phyloP scores from a whole-genome alignment of 2,797 vertebrate genomes.

The Sphaeramia orbicularis region DNA sequence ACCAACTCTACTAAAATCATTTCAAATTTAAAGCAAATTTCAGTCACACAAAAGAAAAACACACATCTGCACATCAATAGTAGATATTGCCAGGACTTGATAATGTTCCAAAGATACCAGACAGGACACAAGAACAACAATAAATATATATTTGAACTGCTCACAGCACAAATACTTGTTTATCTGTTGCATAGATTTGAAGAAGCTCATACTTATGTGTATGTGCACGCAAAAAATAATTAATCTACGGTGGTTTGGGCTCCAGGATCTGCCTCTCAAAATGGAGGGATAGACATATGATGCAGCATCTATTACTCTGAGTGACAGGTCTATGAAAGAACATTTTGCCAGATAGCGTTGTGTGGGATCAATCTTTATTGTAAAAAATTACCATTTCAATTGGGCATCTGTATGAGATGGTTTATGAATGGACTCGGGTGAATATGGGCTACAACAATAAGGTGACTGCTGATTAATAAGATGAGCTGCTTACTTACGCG shows the following conservation, averaged over 20 bases:
- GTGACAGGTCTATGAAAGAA: conserved; percentile 22
- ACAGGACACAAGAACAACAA: neutral
- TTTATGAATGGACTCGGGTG: conserved; percentile 13
- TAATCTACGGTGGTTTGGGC: neutral
- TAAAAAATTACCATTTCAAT: neutral
- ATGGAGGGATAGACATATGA: conserved; percentile 32
- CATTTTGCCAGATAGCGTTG: neutral
- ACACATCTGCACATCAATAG: conserved; percentile 5
- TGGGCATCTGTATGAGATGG: conserved; percentile 13
- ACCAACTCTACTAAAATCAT: conserved; percentile 31
- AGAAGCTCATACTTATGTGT: conserved; percentile 10
- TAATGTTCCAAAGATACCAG: too few species aligned
- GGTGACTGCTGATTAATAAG: conserved; percentile 9
- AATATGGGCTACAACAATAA: conserved; percentile 7
- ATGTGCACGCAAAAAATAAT: conserved; percentile 25
- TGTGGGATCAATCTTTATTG: conserved; percentile 1
- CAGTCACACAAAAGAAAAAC: conserved; percentile 15
- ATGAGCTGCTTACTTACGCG: neutral
- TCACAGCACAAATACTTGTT: neutral
- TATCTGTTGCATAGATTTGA: conserved; percentile 2
- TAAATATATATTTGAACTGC: neutral
- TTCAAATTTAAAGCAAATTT: conserved; percentile 27
- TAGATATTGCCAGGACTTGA: neutral
- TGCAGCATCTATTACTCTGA: conserved; percentile 9
- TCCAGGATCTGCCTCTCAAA: conserved; percentile 27